Evolutionary conservation across 2,113 vertebrate genomes (phyloP), one percentile per base, ranked within the genome.

Genomic region (Symphodus melops): DNA sequence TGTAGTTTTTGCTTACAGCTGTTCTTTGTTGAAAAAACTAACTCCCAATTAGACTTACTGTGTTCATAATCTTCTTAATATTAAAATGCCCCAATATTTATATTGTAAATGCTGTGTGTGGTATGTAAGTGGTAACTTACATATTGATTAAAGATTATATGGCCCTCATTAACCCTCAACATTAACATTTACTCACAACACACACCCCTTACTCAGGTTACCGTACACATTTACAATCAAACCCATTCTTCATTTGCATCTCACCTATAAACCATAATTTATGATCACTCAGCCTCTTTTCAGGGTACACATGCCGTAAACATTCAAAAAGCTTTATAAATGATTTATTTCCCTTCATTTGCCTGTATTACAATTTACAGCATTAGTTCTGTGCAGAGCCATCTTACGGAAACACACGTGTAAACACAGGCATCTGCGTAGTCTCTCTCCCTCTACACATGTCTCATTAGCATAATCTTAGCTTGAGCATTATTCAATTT

Each of bases 391-490:
- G 7, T 19, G 16, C 68, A 42, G 23, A 28, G 41, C 56, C 53
- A 17, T 55, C 72, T 70, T 49, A 42, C 52, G 28, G 39, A 28
- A 53, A 41, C 62, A n/a, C 51, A 14, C 21, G 53, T 58, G 72
- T 77, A 71, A 77, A 74, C 68, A 44, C 62, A 33, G 21, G 6
- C 65, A 44, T 9, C 39, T 41, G 57, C 21, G 8, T 14, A 14
- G 21, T 60, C 64, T 66, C 66, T 65, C 55, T 44, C 53, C 48
- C 52, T 64, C 9, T 11, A 79, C 81, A 75, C 71, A 41, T 55
- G 60, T 81, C 77, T 75, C 79, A 83, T 92, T 86, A 87, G 73
- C 84, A 81, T 88, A 84, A 77, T 79, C 75, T 80, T 58, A 78
- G 77, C 42, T 73, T 20, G 59, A 56, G 62, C 77, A 80, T 89